Conservation (phyloP, 2,113 vertebrate species). For the Rhinichthys klamathensis region DNA sequence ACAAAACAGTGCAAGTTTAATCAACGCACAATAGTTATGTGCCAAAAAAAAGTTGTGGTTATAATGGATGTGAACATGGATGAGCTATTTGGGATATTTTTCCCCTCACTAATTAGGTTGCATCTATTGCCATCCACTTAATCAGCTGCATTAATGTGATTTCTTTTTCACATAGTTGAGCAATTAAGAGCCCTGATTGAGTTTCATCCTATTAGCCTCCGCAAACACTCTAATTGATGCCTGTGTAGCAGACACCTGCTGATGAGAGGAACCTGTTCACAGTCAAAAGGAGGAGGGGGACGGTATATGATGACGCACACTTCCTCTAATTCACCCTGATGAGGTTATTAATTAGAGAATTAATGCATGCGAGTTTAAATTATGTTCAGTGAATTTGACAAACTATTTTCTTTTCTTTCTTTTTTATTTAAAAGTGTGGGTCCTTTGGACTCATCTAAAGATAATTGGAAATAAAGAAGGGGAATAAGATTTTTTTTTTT, state of each 20-base stretch:
- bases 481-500: too few species aligned
- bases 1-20: neutral
- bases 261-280: conserved; percentile 66
- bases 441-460: too few species aligned
- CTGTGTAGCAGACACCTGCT: conserved; percentile 88
- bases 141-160: conserved; percentile 99
- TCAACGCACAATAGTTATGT: neutral
- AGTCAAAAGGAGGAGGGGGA: conserved; percentile 59
- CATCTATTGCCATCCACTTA: conserved; percentile 93
- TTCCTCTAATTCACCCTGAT: conserved; percentile 9
- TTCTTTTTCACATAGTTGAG: conserved; percentile 95
- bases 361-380: neutral
- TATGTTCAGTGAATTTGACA: neutral
- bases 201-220: conserved; percentile 99
- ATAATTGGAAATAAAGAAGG: too few species aligned
- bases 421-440: too few species aligned
- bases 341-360: conserved; percentile 5
- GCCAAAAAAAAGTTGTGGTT: neutral
- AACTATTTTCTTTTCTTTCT: neutral
- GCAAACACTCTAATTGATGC: conserved; percentile 98
- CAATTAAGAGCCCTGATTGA: conserved; percentile 98
- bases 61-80: conserved; percentile 22
- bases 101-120: conserved; percentile 83
- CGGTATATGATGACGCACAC: neutral
- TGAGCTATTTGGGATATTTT: conserved; percentile 20